Conservation (phyloP, 2,797 vertebrate genomes). For the Spizella passerina region DNA sequence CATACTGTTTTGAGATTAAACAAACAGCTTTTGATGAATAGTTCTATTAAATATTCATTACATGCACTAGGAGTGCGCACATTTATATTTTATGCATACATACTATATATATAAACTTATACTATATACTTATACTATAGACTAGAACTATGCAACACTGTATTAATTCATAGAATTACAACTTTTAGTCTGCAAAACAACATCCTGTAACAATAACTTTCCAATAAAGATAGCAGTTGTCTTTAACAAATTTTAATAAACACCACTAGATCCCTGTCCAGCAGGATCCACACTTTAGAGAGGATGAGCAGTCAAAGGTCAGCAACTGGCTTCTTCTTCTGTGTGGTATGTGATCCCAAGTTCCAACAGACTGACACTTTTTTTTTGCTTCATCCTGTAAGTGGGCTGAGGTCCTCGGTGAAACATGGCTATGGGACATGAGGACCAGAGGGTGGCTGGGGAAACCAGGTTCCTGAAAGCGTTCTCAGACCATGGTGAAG, state of each 20-base stretch:
- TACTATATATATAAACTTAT: background rate
- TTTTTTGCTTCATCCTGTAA: background rate
- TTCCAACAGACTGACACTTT: background rate
- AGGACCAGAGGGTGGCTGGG: background rate
- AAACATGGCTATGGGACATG: background rate
- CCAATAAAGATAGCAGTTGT: background rate
- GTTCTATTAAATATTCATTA: background rate
- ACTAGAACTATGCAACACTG: background rate
- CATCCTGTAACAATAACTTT: background rate
- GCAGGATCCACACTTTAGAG: background rate
- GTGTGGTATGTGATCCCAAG: background rate
- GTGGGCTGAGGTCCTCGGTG: rapidly evolving
- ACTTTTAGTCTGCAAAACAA: background rate
- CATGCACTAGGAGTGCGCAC: background rate
- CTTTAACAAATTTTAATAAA: background rate
- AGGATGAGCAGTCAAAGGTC: background rate
- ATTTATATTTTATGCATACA: background rate
- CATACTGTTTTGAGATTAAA: background rate
- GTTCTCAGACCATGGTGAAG: background rate
- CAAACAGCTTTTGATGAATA: background rate
- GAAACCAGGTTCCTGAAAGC: background rate
- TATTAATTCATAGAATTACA: background rate
- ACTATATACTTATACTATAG: background rate
- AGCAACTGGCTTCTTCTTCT: background rate
- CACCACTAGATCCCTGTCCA: background rate